Evolutionary conservation across 1,140 invertebrate genomes (phyloP).

Genomic region (Ridgeia piscesae): DNA sequence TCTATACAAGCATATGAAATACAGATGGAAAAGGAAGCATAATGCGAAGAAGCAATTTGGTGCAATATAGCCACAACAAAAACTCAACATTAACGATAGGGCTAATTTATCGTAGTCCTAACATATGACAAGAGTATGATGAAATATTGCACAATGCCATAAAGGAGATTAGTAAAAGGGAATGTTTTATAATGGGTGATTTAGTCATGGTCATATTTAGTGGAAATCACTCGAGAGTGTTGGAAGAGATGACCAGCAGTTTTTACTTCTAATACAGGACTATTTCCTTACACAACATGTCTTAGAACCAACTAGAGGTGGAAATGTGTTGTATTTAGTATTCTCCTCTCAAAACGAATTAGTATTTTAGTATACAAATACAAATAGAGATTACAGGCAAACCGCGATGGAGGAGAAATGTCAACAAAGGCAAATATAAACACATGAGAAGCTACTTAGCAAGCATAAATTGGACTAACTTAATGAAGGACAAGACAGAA

Average conservation of each 20-base stretch:
- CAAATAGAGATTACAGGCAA: neutral
- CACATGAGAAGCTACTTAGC: neutral
- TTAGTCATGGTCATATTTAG: neutral
- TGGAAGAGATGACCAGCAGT: neutral
- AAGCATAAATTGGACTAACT: neutral
- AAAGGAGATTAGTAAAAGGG: neutral
- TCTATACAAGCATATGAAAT: no score
- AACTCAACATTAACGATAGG: neutral
- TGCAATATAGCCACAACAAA: neutral
- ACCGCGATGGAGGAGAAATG: neutral
- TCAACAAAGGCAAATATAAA: neutral
- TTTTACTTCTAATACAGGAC: neutral
- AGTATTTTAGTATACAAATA: neutral
- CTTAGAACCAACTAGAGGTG: neutral
- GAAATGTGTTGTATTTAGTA: neutral
- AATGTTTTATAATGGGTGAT: neutral
- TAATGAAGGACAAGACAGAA: neutral
- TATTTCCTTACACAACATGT: neutral
- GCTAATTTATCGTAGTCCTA: neutral
- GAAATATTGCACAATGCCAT: neutral
- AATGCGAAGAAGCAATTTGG: neutral
- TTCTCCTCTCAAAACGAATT: neutral
- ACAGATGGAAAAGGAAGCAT: no score
- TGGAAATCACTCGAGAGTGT: neutral
- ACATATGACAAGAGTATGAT: neutral